phyloP scores from a whole-genome alignment of 2,888 invertebrate genomes.

The Coremacera marginata region DNA sequence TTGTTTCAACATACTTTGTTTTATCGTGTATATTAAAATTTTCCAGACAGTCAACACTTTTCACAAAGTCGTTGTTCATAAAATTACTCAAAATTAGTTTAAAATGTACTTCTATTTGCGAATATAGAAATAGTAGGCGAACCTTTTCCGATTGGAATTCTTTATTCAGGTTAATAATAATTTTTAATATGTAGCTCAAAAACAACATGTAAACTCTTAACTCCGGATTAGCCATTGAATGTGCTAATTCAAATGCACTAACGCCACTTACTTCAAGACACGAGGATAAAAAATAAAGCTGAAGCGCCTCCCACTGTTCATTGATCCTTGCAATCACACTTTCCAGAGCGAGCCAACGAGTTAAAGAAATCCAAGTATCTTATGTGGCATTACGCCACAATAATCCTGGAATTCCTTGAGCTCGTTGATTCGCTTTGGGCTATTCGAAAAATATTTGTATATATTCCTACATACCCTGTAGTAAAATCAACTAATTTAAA shows the following conservation, averaged over 20 bases:
- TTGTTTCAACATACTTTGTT: no score
- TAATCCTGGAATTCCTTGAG: slow-evolving; percentile 41
- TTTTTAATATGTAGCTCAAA: slow-evolving; percentile 41
- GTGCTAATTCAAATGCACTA: slow-evolving; percentile 32
- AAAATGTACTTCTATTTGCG: slow-evolving; percentile 38
- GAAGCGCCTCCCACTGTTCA: slow-evolving; percentile 45
- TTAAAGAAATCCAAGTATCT: slow-evolving; percentile 42
- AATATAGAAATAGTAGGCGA: slow-evolving; percentile 41
- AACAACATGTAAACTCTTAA: slow-evolving; percentile 42
- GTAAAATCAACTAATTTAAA: no score
- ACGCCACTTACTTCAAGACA: slow-evolving; percentile 39
- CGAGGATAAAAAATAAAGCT: no score
- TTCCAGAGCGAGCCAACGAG: slow-evolving; percentile 44
- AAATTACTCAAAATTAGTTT: slow-evolving; percentile 44
- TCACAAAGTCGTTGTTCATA: slow-evolving; percentile 4
- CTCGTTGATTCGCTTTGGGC: slow-evolving; percentile 15
- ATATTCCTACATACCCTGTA: no score
- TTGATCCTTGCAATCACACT: slow-evolving; percentile 41
- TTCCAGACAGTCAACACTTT: no score
- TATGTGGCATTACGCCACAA: slow-evolving; percentile 39
- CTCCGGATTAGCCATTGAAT: slow-evolving; percentile 32
- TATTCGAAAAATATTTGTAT: no score
- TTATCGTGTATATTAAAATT: no score
- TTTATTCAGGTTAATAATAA: slow-evolving; percentile 43
- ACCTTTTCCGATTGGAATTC: slow-evolving; percentile 43